These are phyloP conservation scores for Orussus abietinus DNA, from an alignment of 1,140 invertebrate genomes.

Conservation along the genomic window DNA sequence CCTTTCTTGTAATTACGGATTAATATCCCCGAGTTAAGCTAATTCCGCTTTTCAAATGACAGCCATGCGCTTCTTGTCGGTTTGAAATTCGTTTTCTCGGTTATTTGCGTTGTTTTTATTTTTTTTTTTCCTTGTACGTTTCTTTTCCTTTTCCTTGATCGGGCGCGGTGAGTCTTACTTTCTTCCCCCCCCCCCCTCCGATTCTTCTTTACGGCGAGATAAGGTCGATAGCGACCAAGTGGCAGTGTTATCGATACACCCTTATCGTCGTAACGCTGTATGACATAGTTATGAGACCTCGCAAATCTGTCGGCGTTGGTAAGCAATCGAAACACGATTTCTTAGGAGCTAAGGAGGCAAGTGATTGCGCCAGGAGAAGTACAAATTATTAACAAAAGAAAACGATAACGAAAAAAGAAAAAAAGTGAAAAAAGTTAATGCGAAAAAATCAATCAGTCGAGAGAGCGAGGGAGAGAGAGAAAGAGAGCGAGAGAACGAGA, in stretches of 20 bases:
- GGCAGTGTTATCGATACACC: constrained; percentile 30
- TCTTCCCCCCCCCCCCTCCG: not conserved
- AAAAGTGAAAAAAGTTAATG: constrained; percentile 19
- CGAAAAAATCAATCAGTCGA: constrained; percentile 32
- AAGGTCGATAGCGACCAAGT: constrained; percentile 20
- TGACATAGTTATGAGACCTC: constrained; percentile 32
- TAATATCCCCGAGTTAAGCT: too few relatives aligned
- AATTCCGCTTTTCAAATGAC: too few relatives aligned
- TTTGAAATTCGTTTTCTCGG: too few relatives aligned
- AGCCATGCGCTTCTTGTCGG: too few relatives aligned
- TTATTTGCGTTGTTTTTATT: too few relatives aligned
- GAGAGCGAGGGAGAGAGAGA: constrained; percentile 3
- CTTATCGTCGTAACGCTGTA: constrained; percentile 30
- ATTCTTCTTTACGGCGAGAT: not conserved
- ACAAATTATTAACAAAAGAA: constrained; percentile 34
- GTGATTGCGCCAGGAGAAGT: constrained; percentile 39
- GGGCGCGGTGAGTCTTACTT: too few relatives aligned
- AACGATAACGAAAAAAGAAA: constrained; percentile 17
- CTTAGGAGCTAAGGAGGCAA: constrained; percentile 28
- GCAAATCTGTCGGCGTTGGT: constrained; percentile 32
- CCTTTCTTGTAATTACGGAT: too few relatives aligned
- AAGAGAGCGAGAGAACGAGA: constrained; percentile 1
- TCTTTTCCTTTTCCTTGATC: too few relatives aligned
- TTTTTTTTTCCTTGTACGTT: too few relatives aligned
- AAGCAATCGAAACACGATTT: constrained; percentile 34